These are phyloP conservation scores for Stenoptilia bipunctidactyla DNA, from an alignment of 2,888 invertebrate genomes.

Conservation along the genomic window DNA sequence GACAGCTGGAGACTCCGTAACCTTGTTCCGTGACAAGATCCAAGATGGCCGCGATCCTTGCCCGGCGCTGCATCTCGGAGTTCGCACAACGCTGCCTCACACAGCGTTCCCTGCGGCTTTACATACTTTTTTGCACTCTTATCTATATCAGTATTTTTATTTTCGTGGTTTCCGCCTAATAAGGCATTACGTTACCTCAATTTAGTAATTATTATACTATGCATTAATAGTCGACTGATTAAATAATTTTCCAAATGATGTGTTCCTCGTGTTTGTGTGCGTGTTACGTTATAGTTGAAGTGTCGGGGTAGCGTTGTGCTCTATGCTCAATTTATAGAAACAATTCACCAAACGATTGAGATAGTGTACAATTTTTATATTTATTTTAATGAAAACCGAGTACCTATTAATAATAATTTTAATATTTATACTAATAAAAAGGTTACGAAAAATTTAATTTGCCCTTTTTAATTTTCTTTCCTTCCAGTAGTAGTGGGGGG, in stretches of 20 bases:
- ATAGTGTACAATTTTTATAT: slow-evolving; percentile 66
- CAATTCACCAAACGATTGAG: slow-evolving; percentile 67
- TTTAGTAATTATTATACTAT: slow-evolving; percentile 49
- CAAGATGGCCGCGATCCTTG: no score
- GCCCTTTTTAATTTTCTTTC: no score
- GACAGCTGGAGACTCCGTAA: not conserved
- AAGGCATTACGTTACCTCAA: slow-evolving; percentile 62
- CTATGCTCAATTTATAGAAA: slow-evolving; percentile 68
- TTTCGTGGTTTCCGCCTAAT: slow-evolving; percentile 57
- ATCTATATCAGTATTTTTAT: slow-evolving; percentile 59
- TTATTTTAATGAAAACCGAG: slow-evolving; percentile 67
- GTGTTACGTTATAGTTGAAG: slow-evolving; percentile 37
- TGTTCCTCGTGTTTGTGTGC: slow-evolving; percentile 58
- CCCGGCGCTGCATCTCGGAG: no score
- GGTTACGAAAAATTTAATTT: slow-evolving; percentile 44
- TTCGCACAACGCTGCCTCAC: slow-evolving; percentile 64
- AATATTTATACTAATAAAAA: slow-evolving; percentile 70
- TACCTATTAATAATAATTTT: slow-evolving; percentile 69
- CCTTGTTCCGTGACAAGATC: no score
- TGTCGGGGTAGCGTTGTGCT: slow-evolving; percentile 69
- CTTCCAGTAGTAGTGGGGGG: no score
- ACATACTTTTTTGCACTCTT: slow-evolving; percentile 30
- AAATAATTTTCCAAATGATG: slow-evolving; percentile 63
- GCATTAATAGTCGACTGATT: slow-evolving; percentile 65
- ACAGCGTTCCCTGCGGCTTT: slow-evolving; percentile 43